A percentile compares a stretch with the other conserved stretches of the same genome.
Evolutionary conservation across 1,140 invertebrate genomes (phyloP).

Genomic region (Papilio glaucus): DNA sequence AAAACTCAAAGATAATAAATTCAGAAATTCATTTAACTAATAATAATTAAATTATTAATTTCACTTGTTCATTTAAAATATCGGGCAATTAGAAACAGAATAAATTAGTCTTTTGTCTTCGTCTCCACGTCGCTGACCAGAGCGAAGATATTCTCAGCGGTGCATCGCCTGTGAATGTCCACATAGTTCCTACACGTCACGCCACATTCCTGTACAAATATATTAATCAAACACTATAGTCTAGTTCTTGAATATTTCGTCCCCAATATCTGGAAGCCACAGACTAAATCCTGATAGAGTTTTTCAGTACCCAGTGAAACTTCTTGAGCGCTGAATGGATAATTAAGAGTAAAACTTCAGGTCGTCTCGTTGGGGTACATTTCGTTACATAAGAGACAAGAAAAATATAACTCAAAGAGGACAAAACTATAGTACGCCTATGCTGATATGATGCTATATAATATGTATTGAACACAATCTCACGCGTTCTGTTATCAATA

Average conservation of each 20-base stretch:
- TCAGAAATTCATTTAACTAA: neutral
- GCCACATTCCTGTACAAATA: constrained; percentile 66
- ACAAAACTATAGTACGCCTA: no score
- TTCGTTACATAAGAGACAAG: no score
- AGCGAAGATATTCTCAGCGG: constrained; percentile 75
- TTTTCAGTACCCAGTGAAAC: no score
- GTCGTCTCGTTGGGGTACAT: no score
- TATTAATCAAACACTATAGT: constrained; percentile 27
- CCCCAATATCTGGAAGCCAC: neutral
- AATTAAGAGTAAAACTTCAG: no score
- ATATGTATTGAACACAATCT: no score
- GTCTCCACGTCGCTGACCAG: constrained; percentile 73
- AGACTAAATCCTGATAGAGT: neutral
- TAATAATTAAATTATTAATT: neutral
- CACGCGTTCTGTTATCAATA: no score
- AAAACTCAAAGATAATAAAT: neutral
- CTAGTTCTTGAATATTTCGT: neutral
- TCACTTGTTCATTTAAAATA: neutral
- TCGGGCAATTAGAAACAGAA: neutral
- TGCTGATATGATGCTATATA: no score
- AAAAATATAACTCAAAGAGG: no score
- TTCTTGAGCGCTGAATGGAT: no score
- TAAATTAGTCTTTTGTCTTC: constrained; percentile 55
- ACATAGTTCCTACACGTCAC: constrained; percentile 70
- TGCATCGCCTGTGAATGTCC: constrained; percentile 68